These are phyloP conservation scores for Lysandra coridon DNA, from an alignment of 2,888 invertebrate species.

Conservation along the genomic window DNA sequence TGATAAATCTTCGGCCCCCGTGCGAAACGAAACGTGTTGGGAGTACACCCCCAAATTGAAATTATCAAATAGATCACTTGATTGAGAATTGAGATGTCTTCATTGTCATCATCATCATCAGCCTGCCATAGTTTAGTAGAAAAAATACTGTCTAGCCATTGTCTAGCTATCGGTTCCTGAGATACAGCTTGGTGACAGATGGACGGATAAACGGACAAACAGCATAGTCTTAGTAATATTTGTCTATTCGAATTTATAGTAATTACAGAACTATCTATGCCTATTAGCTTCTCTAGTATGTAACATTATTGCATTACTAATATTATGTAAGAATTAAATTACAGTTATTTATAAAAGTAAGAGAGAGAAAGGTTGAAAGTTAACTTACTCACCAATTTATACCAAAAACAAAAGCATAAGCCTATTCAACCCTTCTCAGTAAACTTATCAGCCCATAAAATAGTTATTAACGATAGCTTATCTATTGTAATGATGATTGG, in stretches of 20 bases:
- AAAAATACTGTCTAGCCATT: not conserved
- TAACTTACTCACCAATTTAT: not conserved
- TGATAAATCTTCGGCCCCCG: constrained; percentile 67
- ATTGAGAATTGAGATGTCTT: constrained; percentile 14
- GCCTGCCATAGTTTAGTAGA: not conserved
- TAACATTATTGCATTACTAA: too few relatives aligned
- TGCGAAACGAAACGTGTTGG: constrained; percentile 63
- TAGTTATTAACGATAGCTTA: constrained; percentile 27
- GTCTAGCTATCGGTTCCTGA: too few relatives aligned
- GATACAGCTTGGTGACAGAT: too few relatives aligned
- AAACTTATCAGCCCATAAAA: constrained; percentile 24
- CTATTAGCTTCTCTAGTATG: too few relatives aligned
- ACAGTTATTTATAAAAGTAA: too few relatives aligned
- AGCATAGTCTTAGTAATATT: too few relatives aligned
- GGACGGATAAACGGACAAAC: too few relatives aligned
- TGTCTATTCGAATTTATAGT: too few relatives aligned
- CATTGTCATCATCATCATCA: not conserved
- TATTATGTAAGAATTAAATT: too few relatives aligned
- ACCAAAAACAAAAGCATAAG: not conserved
- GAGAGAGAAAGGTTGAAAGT: not conserved
- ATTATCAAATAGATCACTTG: constrained; percentile 36
- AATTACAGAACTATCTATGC: too few relatives aligned
- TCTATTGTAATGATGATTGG: constrained; percentile 13
- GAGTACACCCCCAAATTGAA: constrained; percentile 51
- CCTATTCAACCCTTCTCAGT: not conserved